Evolutionary conservation across 2,113 vertebrate genomes (phyloP).

Genomic region (Bothrops jararaca): DNA sequence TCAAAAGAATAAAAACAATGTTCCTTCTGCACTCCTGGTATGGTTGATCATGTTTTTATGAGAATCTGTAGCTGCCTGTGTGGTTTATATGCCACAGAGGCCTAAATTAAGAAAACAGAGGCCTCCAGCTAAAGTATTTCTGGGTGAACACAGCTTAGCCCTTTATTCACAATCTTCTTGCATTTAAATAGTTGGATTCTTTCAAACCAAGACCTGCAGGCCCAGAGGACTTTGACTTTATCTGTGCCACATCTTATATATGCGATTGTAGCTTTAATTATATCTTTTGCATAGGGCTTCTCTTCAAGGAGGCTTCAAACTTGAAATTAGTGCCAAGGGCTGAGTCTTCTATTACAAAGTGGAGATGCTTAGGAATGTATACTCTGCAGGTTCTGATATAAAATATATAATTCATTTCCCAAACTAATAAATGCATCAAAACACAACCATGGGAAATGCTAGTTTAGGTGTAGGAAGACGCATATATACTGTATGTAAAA

Average conservation of each 20-base stretch:
- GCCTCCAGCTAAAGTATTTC: not conserved
- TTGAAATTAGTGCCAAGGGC: not conserved
- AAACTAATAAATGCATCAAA: not conserved
- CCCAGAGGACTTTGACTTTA: not conserved
- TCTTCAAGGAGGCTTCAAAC: not conserved
- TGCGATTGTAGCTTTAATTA: not conserved
- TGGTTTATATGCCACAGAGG: not conserved
- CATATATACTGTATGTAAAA: not conserved
- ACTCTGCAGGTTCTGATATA: not conserved
- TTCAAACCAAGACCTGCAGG: not conserved
- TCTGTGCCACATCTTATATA: not conserved
- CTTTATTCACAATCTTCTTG: conserved; percentile 24
- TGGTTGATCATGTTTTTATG: not conserved
- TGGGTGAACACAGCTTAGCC: not conserved
- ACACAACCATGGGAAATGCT: not conserved
- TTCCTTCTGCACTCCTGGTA: conserved; percentile 1
- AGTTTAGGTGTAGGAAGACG: not conserved
- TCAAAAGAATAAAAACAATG: not conserved
- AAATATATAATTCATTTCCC: not conserved
- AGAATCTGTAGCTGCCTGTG: not conserved
- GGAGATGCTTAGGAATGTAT: not conserved
- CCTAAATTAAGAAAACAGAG: not conserved
- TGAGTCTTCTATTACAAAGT: not conserved
- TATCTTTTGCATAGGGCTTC: not conserved
- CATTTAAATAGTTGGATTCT: not conserved